Percentiles rank a stretch among this genome's conserved stretches.
Conservation (phyloP, 2,797 vertebrate genomes). For the Gobionotothen gibberifrons region DNA sequence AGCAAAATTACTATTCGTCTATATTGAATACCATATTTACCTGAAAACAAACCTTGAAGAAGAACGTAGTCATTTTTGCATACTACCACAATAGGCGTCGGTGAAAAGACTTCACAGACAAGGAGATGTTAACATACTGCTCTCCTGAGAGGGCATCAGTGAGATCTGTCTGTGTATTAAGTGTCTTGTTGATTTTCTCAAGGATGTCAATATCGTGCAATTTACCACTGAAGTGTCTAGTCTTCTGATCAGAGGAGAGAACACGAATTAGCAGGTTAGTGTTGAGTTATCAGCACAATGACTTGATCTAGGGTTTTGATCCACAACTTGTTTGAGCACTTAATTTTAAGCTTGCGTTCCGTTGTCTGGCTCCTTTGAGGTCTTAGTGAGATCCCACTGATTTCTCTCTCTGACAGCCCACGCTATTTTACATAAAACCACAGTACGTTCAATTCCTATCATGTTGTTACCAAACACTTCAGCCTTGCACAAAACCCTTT, state of each 20-base stretch:
- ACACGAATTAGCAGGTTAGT: constrained; percentile 20
- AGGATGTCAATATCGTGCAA: constrained; percentile 6
- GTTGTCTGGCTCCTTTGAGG: constrained; percentile 35
- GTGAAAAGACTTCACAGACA: constrained; percentile 15
- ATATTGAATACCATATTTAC: background rate
- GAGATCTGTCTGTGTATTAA: constrained; percentile 3
- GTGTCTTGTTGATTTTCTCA: constrained; percentile 21
- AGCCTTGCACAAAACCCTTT: constrained; percentile 1
- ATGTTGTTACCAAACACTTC: background rate
- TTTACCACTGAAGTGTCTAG: background rate
- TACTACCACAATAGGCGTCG: background rate
- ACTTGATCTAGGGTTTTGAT: constrained; percentile 31
- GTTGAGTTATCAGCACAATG: constrained; percentile 16
- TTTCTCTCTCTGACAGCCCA: constrained; percentile 16
- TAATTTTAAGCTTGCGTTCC: constrained; percentile 25
- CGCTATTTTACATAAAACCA: constrained; percentile 12
- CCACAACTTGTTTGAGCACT: constrained; percentile 25
- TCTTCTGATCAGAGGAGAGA: constrained; percentile 19
- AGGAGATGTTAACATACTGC: background rate
- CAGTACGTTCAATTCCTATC: constrained; percentile 5
- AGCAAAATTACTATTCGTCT: background rate
- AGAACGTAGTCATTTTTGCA: background rate
- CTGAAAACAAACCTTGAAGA: constrained; percentile 1
- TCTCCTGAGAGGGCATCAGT: constrained; percentile 20
- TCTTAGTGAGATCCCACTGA: constrained; percentile 16